A percentile compares a stretch with the other conserved stretches of the same genome.
phyloP scores from a whole-genome alignment of 2,888 invertebrate species.

The Dynastes tityus region DNA sequence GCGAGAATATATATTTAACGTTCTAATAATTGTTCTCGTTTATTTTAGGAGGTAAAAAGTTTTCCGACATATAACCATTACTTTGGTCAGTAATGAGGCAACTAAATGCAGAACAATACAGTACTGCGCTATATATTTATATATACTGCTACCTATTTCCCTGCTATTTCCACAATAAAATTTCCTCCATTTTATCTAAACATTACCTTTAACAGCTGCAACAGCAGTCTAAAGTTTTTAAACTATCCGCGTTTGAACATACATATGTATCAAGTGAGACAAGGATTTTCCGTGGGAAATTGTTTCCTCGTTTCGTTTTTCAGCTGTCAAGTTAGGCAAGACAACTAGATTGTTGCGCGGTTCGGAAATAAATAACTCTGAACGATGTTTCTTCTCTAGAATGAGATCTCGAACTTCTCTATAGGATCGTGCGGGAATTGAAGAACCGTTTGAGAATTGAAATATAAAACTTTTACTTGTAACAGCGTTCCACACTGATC shows the following conservation, averaged over 20 bases:
- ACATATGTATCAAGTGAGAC: constrained; percentile 1
- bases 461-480: background rate
- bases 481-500: too few relatives aligned
- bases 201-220: background rate
- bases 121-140: too few relatives aligned
- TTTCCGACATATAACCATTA: too few relatives aligned
- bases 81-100: too few relatives aligned
- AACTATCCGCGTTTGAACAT: background rate
- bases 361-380: constrained; percentile 10
- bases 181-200: too few relatives aligned
- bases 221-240: background rate
- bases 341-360: constrained; percentile 1
- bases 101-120: too few relatives aligned
- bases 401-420: background rate
- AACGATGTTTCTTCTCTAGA: background rate
- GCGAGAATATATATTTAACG: too few relatives aligned
- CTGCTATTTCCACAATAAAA: too few relatives aligned
- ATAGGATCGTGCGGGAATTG: background rate
- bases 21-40: too few relatives aligned
- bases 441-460: background rate
- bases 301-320: background rate
- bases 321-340: constrained; percentile 11
- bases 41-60: too few relatives aligned
- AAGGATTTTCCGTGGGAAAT: background rate
- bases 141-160: too few relatives aligned